phyloP scores from a whole-genome alignment of 2,113 vertebrate species.

The Herpetotheres cachinnans region DNA sequence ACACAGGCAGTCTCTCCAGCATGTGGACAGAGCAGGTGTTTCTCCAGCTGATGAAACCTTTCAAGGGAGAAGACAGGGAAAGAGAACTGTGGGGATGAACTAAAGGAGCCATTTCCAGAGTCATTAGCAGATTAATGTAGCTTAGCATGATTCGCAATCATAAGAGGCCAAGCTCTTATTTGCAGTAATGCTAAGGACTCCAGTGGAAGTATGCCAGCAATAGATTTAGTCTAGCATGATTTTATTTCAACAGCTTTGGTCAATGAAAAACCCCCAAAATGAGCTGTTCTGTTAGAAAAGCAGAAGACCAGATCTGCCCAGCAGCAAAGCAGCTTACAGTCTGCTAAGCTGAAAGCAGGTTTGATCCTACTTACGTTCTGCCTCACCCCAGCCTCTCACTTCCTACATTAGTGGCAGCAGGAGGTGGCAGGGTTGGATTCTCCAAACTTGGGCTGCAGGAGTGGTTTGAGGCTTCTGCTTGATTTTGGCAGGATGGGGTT shows the following conservation, averaged over 20 bases:
- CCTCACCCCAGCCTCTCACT: background rate
- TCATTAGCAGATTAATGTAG: conserved; percentile 51
- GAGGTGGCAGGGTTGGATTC: background rate
- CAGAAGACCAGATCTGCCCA: background rate
- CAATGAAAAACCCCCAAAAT: background rate
- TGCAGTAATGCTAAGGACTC: conserved; percentile 38
- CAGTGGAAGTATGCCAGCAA: conserved; percentile 11
- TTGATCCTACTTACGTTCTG: background rate
- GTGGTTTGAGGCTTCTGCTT: background rate
- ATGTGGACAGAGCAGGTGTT: conserved; percentile 52
- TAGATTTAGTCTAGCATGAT: conserved; percentile 24
- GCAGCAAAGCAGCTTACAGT: conserved; percentile 4
- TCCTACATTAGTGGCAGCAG: background rate
- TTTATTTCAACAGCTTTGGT: conserved; percentile 3
- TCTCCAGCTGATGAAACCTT: conserved; percentile 15
- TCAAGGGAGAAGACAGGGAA: background rate
- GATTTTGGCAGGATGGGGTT: background rate
- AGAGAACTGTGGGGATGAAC: conserved; percentile 29
- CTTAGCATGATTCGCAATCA: background rate
- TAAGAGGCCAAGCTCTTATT: conserved; percentile 37
- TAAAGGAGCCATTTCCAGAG: conserved; percentile 35
- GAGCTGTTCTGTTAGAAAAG: conserved; percentile 10
- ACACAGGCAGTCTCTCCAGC: background rate
- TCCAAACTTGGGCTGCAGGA: background rate
- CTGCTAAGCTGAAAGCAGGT: background rate